Evolutionary conservation across 2,888 invertebrate genomes (phyloP).

Genomic region (Papilio gigon): DNA sequence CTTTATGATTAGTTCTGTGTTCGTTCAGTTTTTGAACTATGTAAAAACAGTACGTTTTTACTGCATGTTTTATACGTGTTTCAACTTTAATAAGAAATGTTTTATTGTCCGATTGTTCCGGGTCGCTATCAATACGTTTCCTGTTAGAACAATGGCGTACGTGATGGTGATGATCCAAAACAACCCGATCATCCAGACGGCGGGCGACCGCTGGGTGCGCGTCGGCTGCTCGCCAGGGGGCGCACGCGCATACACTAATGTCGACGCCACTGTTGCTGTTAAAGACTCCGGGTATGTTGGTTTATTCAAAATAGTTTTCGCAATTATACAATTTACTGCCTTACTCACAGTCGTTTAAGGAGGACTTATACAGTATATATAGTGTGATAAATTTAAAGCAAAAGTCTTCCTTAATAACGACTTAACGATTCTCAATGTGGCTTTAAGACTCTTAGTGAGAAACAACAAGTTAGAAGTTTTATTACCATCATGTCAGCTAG

Average conservation of each 20-base stretch:
- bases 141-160: constrained; percentile 86
- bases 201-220: constrained; percentile 91
- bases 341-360: not conserved
- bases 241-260: constrained; percentile 58
- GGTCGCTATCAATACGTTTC: too few relatives aligned
- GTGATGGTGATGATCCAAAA: constrained; percentile 91
- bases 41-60: not conserved
- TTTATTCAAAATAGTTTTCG: not conserved
- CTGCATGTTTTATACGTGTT: not conserved
- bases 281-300: constrained; percentile 67
- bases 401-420: too few relatives aligned
- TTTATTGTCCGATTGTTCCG: not conserved
- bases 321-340: too few relatives aligned
- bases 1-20: not conserved
- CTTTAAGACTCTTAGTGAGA: too few relatives aligned
- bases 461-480: too few relatives aligned
- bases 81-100: not conserved
- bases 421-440: too few relatives aligned
- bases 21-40: not conserved
- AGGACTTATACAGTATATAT: too few relatives aligned
- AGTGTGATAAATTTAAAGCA: too few relatives aligned
- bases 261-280: constrained; percentile 77
- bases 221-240: constrained; percentile 87
- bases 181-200: constrained; percentile 91
- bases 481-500: too few relatives aligned